phyloP scores from a whole-genome alignment of 1,140 invertebrate species.

The Drosophila micromelanica region DNA sequence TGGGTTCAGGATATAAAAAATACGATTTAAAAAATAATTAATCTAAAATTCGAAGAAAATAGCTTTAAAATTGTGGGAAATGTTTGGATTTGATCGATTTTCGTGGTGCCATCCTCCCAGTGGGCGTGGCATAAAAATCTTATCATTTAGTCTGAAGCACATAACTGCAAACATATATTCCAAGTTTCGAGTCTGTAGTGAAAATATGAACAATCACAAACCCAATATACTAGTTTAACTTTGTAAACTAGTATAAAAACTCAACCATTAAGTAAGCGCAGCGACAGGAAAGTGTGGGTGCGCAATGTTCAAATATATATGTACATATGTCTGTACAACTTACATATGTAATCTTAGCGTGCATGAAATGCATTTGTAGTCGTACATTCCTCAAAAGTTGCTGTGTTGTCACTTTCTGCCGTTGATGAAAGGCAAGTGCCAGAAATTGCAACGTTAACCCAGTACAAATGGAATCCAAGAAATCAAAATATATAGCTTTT shows the following conservation, averaged over 20 bases:
- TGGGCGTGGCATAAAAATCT: too few species aligned
- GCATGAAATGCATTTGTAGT: constrained; percentile 22
- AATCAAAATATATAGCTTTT: too few species aligned
- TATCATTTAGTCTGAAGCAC: too few species aligned
- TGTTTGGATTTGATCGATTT: too few species aligned
- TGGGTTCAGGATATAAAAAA: too few species aligned
- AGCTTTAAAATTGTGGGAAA: too few species aligned
- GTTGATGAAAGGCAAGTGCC: not conserved
- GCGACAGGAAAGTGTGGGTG: constrained; percentile 63
- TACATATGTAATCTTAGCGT: constrained; percentile 12
- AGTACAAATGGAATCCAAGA: too few species aligned
- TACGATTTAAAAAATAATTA: too few species aligned
- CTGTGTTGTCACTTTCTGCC: constrained; percentile 3
- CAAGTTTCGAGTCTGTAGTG: too few species aligned
- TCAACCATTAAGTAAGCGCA: constrained; percentile 17
- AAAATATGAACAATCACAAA: not conserved
- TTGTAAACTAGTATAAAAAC: not conserved
- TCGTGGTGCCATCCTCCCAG: too few species aligned
- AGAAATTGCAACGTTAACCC: constrained; percentile 9
- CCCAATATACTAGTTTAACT: not conserved
- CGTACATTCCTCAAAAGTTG: constrained; percentile 13
- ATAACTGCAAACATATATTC: too few species aligned
- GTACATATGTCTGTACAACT: not conserved
- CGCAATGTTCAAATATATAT: constrained; percentile 6
- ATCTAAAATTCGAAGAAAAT: too few species aligned